Base-by-base conservation (phyloP, 1,140 invertebrate species). In the Heliconius melpomene region DNA sequence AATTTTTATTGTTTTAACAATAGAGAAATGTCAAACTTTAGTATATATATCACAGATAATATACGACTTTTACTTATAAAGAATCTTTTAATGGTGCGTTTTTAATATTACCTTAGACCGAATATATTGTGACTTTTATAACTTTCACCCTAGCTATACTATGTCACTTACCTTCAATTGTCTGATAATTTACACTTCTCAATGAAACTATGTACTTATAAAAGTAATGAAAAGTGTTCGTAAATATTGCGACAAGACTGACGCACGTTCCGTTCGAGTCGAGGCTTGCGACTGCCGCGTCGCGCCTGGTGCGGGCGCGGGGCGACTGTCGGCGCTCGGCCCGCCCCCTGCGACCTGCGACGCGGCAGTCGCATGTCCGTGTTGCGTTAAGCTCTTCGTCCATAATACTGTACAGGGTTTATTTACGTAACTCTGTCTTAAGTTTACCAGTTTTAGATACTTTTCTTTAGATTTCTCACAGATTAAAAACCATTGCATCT, bases 321-420 rank as follows among this genome's bases (percentile, higher is more conserved):
- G 16, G 50, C 88, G 86, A 85, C 82, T 82, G 83, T 84, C 85
- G 83, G 74, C 78, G 72, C 83, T 20, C 50, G 6, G 86, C 86
- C 85, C 83, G 76, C 78, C 73, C 85, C 50, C 50, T 20, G 86
- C 86, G 86, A 85, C 81, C 83, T 83, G 86, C 87, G 86, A 87
- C 86, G 80, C 76, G 36, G 72, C 75, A 79, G 79, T 81, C 83
- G 77, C 78, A 79, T 72, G 83, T 79, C 73, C 78, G 78, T 57
- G 66, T 60, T 23, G 60, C 75, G 40, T 83, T 60, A 70, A 40
- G 70, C 52, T 29, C 72, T 50, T 36, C 32, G 40, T 20, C 60
- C 3, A 18, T 36, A 7, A 20, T 7, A 16, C 50, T 20, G 50
- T 20, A 52, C 18, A 0, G 50, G 18, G 18, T 52, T 52, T 52